These are phyloP conservation scores for Bathynomus jamesi DNA, from an alignment of 1,140 invertebrate genomes.

Conservation along the genomic window DNA sequence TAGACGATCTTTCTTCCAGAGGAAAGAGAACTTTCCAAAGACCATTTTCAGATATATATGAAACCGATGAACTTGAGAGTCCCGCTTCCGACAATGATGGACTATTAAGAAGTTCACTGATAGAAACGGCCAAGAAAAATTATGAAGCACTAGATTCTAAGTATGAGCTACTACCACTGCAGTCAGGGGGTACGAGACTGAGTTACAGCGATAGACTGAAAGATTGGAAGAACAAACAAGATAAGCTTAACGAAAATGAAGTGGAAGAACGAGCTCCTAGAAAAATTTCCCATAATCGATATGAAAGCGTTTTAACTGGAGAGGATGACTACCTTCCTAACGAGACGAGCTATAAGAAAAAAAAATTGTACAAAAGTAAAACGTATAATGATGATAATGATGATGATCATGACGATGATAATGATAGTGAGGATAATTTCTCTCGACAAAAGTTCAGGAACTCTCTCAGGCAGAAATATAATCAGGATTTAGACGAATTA, in stretches of 20 bases:
- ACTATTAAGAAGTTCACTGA: background rate
- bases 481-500: background rate
- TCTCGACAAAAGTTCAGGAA: background rate
- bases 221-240: background rate
- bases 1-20: background rate
- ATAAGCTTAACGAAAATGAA: background rate
- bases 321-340: background rate
- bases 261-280: background rate
- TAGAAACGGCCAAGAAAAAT: background rate
- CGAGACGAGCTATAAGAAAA: background rate
- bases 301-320: background rate
- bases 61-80: background rate
- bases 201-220: background rate
- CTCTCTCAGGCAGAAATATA: background rate
- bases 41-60: background rate
- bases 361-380: background rate
- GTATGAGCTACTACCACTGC: background rate
- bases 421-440: background rate
- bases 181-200: background rate
- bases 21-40: background rate
- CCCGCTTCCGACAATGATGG: background rate
- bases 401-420: background rate
- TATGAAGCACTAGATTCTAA: background rate
- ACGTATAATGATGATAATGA: background rate
- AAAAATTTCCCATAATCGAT: background rate